Conservation (phyloP, 2,113 vertebrate genomes). For the Istiophorus platypterus region DNA sequence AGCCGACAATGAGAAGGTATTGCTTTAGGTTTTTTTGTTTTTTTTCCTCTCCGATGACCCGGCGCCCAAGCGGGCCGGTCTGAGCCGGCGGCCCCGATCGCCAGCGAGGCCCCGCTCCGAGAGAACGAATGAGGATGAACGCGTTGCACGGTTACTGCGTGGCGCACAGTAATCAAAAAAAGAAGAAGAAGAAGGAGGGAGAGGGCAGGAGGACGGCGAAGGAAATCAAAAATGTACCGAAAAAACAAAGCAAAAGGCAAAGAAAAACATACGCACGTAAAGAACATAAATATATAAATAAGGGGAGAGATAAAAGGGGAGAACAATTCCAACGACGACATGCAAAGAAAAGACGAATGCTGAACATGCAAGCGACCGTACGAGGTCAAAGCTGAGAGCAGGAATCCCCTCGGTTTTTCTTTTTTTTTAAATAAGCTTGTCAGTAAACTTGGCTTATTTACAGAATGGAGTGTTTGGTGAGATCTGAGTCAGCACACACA, state of each 20-base stretch:
- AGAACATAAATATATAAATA: slow-evolving; percentile 59
- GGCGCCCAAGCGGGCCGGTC: slow-evolving; percentile 65
- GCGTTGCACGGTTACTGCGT: slow-evolving; percentile 79
- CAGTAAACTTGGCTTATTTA: slow-evolving; percentile 89
- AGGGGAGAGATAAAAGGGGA: slow-evolving; percentile 75
- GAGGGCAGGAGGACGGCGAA: slow-evolving; percentile 9
- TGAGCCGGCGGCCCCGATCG: slow-evolving; percentile 70
- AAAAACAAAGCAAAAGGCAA: slow-evolving; percentile 28
- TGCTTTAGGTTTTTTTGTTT: too few relatives aligned
- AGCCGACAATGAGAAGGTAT: slow-evolving; percentile 87
- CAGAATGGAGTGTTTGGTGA: slow-evolving; percentile 84
- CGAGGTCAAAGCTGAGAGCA: slow-evolving; percentile 86
- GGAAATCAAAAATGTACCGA: background rate
- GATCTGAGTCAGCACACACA: slow-evolving; percentile 80
- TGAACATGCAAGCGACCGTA: slow-evolving; percentile 92
- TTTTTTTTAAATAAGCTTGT: slow-evolving; percentile 84
- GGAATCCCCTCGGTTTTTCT: slow-evolving; percentile 81
- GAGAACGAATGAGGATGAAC: slow-evolving; percentile 87
- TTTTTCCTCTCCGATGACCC: slow-evolving; percentile 87
- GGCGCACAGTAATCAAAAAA: slow-evolving; percentile 78
- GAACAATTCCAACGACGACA: slow-evolving; percentile 84
- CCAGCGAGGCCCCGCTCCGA: slow-evolving; percentile 84
- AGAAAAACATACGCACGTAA: slow-evolving; percentile 46
- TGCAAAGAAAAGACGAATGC: slow-evolving; percentile 88
- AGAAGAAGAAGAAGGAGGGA: too few relatives aligned